phyloP scores from a whole-genome alignment of 2,888 invertebrate species.

The Dicycla oo region DNA sequence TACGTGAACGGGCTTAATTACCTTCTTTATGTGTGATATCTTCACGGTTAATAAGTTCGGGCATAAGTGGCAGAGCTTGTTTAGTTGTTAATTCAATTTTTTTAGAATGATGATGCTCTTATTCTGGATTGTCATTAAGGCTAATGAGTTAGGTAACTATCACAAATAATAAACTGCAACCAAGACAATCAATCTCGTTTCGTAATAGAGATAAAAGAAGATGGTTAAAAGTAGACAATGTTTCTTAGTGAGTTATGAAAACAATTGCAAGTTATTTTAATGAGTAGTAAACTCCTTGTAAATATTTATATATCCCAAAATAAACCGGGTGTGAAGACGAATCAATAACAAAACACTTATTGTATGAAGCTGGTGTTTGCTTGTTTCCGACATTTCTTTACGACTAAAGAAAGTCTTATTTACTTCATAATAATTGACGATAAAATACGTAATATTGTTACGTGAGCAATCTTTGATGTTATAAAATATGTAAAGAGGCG shows the following conservation, averaged over 20 bases:
- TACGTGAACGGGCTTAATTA: conserved; percentile 21
- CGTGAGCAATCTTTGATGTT: conserved; percentile 41
- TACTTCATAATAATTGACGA: conserved; percentile 44
- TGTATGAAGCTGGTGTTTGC: conserved; percentile 18
- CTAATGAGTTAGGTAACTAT: not conserved
- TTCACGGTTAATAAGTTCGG: conserved; percentile 23
- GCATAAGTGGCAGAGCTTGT: conserved; percentile 1
- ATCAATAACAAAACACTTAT: conserved; percentile 13
- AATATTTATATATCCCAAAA: not conserved
- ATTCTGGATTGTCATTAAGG: not conserved
- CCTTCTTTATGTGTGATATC: conserved; percentile 25
- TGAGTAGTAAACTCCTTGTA: not conserved
- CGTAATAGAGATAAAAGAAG: not conserved
- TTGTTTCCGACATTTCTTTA: conserved; percentile 33
- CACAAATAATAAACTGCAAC: not conserved
- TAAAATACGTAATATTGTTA: conserved; percentile 54
- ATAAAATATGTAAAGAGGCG: conserved; percentile 40
- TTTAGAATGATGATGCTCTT: not conserved
- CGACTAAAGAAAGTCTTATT: conserved; percentile 62
- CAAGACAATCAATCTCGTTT: not conserved
- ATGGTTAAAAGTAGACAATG: not conserved
- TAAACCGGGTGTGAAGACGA: not conserved
- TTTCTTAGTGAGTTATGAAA: not conserved
- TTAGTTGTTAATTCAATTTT: not conserved
- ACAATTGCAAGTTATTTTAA: not conserved